These are phyloP conservation scores for Passer domesticus DNA, from an alignment of 2,113 vertebrate genomes.

Conservation along the genomic window DNA sequence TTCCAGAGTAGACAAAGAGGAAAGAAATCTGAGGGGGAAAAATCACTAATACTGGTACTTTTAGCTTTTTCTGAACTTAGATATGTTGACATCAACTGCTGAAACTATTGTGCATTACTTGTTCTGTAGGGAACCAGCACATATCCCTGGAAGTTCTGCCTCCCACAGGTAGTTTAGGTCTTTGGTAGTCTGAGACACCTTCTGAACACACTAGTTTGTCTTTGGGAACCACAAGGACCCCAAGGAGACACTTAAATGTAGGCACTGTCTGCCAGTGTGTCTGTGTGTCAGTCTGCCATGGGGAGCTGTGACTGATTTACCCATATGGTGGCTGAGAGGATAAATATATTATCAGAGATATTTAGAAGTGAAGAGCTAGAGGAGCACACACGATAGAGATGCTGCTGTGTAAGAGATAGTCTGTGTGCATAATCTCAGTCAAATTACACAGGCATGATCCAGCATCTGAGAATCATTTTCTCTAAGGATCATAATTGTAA, in stretches of 20 bases:
- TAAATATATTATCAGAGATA: background rate
- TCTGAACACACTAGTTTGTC: background rate
- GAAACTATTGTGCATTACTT: background rate
- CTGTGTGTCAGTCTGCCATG: background rate
- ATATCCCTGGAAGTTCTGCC: background rate
- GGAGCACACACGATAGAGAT: background rate
- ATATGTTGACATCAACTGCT: background rate
- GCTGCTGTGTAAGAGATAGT: background rate
- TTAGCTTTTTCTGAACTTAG: background rate
- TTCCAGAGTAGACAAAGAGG: background rate
- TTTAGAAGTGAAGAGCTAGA: background rate
- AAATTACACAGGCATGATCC: conserved; percentile 25
- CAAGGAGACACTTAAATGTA: background rate
- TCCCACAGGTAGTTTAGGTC: background rate
- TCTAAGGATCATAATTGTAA: conserved; percentile 55
- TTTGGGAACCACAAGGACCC: background rate
- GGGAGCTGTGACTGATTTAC: background rate
- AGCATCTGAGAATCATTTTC: conserved; percentile 68
- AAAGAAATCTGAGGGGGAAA: background rate
- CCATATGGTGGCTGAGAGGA: background rate
- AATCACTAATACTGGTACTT: background rate
- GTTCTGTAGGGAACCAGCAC: background rate
- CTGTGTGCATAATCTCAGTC: conserved; percentile 29
- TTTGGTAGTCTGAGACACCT: background rate
- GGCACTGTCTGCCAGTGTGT: background rate